A percentile compares a stretch with the other conserved stretches of the same genome.
These are phyloP conservation scores for Merodon equestris DNA, from an alignment of 2,888 invertebrate species.

Conservation along the genomic window DNA sequence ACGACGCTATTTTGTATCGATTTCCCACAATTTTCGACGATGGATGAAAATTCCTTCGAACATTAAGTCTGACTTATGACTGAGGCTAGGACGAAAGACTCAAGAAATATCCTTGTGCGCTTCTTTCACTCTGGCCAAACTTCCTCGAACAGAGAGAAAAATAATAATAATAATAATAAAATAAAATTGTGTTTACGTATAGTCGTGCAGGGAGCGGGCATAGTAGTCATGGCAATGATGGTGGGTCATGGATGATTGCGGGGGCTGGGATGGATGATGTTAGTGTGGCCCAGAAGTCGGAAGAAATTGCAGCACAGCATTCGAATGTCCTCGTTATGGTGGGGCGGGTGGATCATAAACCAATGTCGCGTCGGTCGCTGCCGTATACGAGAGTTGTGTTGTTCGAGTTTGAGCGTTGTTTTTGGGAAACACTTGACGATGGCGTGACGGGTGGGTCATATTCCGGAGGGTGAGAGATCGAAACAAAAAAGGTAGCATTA, in stretches of 20 bases:
- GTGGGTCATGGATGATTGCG: conserved; percentile 55
- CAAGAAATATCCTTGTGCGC: conserved; percentile 50
- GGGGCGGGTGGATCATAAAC: conserved; percentile 61
- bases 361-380: conserved; percentile 58
- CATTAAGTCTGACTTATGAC: conserved; percentile 73
- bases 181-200: conserved; percentile 71
- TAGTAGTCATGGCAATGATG: not conserved
- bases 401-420: conserved; percentile 1
- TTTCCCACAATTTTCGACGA: conserved; percentile 73
- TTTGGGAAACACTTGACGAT: conserved; percentile 30
- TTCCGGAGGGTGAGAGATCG: too few relatives aligned
- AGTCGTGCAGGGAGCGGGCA: conserved; percentile 29
- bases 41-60: conserved; percentile 70
- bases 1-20: conserved; percentile 74
- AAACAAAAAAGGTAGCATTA: conserved; percentile 7
- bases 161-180: conserved; percentile 73
- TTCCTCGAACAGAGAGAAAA: conserved; percentile 61
- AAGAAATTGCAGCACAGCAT: conserved; percentile 70
- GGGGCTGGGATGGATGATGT: conserved; percentile 47
- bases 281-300: conserved; percentile 49
- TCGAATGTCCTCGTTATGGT: conserved; percentile 68
- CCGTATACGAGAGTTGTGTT: conserved; percentile 3
- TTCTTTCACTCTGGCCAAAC: conserved; percentile 23
- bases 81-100: conserved; percentile 51
- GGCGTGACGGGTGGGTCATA: not conserved